Percentiles rank a stretch among this genome's conserved stretches.
Conservation (phyloP, 2,797 vertebrate genomes). For the Cercopithecus neglectus region DNA sequence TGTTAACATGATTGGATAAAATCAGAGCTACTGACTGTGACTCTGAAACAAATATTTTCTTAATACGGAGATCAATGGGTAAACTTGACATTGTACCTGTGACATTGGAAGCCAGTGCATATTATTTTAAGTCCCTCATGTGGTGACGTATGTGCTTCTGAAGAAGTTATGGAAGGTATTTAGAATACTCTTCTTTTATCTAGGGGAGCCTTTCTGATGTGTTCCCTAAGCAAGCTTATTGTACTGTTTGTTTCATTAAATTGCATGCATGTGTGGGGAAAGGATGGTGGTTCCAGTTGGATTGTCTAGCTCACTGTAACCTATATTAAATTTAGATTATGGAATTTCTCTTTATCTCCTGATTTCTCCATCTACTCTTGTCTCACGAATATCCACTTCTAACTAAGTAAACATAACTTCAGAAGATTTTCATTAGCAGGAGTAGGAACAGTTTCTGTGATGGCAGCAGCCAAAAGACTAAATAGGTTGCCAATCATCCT, state of each 20-base stretch:
- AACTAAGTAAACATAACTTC: neutral
- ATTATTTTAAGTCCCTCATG: neutral
- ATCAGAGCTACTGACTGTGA: neutral
- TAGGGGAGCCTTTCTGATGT: neutral
- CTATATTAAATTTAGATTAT: neutral
- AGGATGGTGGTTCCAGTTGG: neutral
- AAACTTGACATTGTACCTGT: neutral
- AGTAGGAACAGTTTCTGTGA: neutral
- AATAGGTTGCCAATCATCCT: neutral
- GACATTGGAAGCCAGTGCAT: neutral
- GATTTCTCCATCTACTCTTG: neutral
- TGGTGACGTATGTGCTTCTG: neutral
- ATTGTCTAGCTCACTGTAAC: neutral
- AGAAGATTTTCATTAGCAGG: neutral
- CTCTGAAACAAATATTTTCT: neutral
- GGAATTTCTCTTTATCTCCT: neutral
- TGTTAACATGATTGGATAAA: neutral
- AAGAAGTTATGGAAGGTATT: neutral
- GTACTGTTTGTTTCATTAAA: neutral
- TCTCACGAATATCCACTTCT: neutral
- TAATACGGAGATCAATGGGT: neutral
- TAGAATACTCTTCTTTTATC: neutral
- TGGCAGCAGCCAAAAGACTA: neutral
- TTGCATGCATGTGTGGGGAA: neutral
- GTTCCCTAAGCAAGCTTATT: neutral